These are phyloP conservation scores for Caiman crocodilus DNA, from an alignment of 2,797 vertebrate genomes.

Conservation along the genomic window DNA sequence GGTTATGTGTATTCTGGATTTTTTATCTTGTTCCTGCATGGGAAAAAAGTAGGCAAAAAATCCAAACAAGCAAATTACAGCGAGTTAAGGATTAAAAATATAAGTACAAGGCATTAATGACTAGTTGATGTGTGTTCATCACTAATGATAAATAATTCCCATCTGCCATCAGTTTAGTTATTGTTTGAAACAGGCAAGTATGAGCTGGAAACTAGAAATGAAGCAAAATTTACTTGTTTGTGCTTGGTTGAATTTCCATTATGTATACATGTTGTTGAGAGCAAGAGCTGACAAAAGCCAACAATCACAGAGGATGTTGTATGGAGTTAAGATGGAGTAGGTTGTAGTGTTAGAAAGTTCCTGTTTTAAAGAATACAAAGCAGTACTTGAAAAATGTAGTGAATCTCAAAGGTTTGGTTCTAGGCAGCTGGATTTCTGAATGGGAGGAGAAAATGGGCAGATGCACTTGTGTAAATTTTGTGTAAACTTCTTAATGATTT, in stretches of 20 bases:
- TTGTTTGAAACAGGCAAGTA: fast-evolving
- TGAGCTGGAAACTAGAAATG: background rate
- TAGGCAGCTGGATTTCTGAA: background rate
- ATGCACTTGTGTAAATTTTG: background rate
- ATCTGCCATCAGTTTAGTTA: background rate
- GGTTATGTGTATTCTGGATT: background rate
- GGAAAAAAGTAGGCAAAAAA: background rate
- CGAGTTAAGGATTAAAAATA: background rate
- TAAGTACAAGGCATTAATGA: background rate
- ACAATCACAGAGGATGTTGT: background rate
- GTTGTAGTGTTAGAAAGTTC: background rate
- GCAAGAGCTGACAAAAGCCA: background rate
- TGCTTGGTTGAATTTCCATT: background rate
- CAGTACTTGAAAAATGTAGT: background rate
- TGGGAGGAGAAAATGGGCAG: background rate
- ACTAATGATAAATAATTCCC: background rate
- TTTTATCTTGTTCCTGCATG: background rate
- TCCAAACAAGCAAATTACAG: background rate
- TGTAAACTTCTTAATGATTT: background rate
- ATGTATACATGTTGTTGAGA: background rate
- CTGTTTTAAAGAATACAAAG: background rate
- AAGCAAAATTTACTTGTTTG: background rate
- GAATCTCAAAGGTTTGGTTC: background rate
- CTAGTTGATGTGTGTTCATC: background rate
- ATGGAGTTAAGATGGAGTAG: background rate